phyloP scores from a whole-genome alignment of 2,113 vertebrate species.

The Podarcis raffonei region DNA sequence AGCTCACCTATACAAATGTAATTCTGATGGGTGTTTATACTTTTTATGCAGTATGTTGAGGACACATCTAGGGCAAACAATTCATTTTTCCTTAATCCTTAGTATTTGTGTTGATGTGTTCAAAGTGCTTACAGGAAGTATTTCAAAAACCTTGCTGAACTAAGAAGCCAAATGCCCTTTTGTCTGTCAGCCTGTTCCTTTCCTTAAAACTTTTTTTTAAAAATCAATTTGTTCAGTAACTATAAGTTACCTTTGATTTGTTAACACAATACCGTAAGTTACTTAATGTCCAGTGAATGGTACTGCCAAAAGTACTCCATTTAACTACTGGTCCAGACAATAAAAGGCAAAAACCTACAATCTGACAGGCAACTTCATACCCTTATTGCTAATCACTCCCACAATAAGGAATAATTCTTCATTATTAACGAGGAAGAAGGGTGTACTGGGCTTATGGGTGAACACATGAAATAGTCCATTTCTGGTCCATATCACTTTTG shows the following conservation, averaged over 20 bases:
- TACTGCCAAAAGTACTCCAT: not conserved
- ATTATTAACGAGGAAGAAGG: no score
- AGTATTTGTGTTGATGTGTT: conserved; percentile 12
- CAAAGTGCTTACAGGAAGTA: conserved; percentile 16
- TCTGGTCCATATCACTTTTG: not conserved
- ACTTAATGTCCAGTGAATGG: not conserved
- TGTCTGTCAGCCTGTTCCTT: conserved; percentile 5
- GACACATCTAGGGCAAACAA: conserved; percentile 7
- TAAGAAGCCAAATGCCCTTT: conserved; percentile 19
- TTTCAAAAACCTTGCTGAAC: not conserved
- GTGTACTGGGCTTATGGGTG: not conserved
- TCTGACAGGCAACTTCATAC: not conserved
- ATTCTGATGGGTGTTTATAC: not conserved
- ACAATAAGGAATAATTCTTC: no score
- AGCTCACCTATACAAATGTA: not conserved
- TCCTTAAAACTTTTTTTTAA: not conserved
- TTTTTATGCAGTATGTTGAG: not conserved
- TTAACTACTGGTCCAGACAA: not conserved
- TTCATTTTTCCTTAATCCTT: conserved; percentile 14
- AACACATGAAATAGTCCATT: not conserved
- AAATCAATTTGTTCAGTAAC: not conserved
- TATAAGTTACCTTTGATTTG: not conserved
- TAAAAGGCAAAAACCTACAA: not conserved
- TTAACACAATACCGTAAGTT: not conserved
- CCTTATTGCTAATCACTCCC: not conserved